Percentiles rank a stretch among this genome's conserved stretches.
phyloP scores from a whole-genome alignment of 30 jellyfish, hydroid and myxozoan species.

The Chrysaora quinquecirrha region DNA sequence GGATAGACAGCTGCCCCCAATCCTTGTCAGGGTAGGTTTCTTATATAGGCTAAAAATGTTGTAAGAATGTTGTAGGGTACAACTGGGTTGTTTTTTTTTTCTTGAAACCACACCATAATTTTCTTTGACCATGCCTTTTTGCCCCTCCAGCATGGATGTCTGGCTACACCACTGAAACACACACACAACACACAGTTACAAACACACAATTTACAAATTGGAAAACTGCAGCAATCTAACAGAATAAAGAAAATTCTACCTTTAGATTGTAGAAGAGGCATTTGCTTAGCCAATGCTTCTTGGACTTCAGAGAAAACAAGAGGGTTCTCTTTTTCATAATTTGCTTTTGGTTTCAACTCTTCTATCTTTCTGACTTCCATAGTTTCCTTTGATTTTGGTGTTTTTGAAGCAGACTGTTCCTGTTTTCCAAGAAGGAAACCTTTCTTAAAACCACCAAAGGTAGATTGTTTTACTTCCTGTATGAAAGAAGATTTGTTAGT shows the following conservation, averaged over 20 bases:
- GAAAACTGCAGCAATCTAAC: no score
- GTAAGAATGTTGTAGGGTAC: no score
- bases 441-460: constrained; percentile 75
- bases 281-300: constrained; percentile 57
- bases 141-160: no score
- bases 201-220: no score
- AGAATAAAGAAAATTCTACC: constrained; percentile 44
- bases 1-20: no score
- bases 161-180: no score
- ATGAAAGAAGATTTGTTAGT: neutral
- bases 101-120: no score
- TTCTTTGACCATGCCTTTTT: no score
- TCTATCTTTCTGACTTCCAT: constrained; percentile 25
- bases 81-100: no score
- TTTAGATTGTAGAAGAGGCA: constrained; percentile 66
- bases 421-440: constrained; percentile 58
- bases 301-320: constrained; percentile 70
- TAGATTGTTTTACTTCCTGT: neutral
- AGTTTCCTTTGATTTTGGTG: neutral
- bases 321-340: constrained; percentile 27
- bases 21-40: no score
- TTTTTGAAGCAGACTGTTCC: neutral
- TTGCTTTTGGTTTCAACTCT: constrained; percentile 18
- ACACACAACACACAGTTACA: no score
- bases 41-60: no score